Evolutionary conservation across 2,797 vertebrate genomes (phyloP).

Genomic region (Fistularia commersonii): DNA sequence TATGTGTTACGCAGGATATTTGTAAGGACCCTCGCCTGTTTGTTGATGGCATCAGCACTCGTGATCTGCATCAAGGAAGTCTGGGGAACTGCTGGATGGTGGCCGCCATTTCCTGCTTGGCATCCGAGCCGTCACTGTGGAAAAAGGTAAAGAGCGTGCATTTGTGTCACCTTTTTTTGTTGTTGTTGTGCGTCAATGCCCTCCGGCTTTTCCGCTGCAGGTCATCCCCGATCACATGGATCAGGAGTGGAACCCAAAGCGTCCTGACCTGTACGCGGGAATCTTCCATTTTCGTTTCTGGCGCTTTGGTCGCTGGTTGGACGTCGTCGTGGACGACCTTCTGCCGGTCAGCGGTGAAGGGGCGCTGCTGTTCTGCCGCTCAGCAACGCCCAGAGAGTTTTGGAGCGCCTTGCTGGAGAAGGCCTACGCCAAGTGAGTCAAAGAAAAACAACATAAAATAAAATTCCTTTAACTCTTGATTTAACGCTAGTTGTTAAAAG

Average conservation of each 20-base stretch:
- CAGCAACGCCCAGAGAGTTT: conserved; percentile 76
- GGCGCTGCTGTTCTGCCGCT: conserved; percentile 80
- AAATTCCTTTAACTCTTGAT: no score
- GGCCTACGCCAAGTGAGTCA: conserved; percentile 79
- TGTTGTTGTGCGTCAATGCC: neutral
- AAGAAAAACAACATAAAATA: no score
- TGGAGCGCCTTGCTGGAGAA: conserved; percentile 84
- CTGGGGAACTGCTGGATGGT: conserved; percentile 89
- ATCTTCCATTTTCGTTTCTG: conserved; percentile 86
- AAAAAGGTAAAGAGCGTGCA: conserved; percentile 51
- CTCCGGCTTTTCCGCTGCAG: conserved; percentile 37
- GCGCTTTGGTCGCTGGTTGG: conserved; percentile 78
- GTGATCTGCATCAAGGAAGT: conserved; percentile 84
- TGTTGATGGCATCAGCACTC: conserved; percentile 82
- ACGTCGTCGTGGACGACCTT: conserved; percentile 80
- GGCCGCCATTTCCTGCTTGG: conserved; percentile 81
- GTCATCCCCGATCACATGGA: conserved; percentile 79
- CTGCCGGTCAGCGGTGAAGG: conserved; percentile 76
- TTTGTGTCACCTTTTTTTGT: neutral
- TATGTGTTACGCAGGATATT: conserved; percentile 66
- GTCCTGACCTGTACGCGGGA: conserved; percentile 67
- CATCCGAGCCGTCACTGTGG: conserved; percentile 79
- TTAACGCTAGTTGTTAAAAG: no score
- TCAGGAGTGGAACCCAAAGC: conserved; percentile 82
- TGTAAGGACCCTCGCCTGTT: conserved; percentile 81